A percentile compares a stretch with the other conserved stretches of the same genome.
Evolutionary conservation across 2,888 invertebrate genomes (phyloP).

Genomic region (Hemithea aestivaria): DNA sequence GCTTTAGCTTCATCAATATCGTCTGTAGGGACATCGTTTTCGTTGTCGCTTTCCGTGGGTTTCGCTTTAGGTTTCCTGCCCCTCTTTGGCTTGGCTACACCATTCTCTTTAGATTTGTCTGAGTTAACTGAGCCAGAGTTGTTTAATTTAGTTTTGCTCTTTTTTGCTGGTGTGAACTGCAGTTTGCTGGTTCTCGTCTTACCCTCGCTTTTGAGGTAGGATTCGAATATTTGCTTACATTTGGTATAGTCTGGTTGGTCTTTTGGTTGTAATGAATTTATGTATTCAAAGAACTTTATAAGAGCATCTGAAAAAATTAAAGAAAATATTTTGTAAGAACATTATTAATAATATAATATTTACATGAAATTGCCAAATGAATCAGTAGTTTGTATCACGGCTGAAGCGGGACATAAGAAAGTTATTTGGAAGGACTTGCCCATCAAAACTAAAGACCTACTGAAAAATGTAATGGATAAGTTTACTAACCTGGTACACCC

Average conservation of each 20-base stretch:
- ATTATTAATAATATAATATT: no score
- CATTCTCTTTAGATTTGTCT: constrained; percentile 26
- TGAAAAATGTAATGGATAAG: no score
- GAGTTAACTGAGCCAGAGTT: constrained; percentile 29
- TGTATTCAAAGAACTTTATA: constrained; percentile 82
- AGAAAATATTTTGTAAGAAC: no score
- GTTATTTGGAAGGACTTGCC: no score
- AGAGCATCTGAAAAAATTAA: constrained; percentile 81
- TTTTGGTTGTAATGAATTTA: constrained; percentile 83
- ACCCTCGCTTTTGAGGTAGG: constrained; percentile 82
- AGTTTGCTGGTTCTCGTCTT: constrained; percentile 78
- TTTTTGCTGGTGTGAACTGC: constrained; percentile 66
- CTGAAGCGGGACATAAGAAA: no score
- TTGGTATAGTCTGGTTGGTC: constrained; percentile 86
- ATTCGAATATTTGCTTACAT: constrained; percentile 82
- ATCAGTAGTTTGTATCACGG: no score
- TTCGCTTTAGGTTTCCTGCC: constrained; percentile 32
- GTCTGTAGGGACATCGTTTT: constrained; percentile 47
- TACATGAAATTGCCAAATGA: no score
- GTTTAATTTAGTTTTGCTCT: constrained; percentile 29
- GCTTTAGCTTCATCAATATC: constrained; percentile 27
- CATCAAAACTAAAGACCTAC: no score
- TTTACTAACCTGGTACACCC: constrained; percentile 52
- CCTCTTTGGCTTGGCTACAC: constrained; percentile 26
- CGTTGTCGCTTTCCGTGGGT: constrained; percentile 36